phyloP scores from a whole-genome alignment of 2,797 vertebrate genomes.

The Caiman crocodilus region DNA sequence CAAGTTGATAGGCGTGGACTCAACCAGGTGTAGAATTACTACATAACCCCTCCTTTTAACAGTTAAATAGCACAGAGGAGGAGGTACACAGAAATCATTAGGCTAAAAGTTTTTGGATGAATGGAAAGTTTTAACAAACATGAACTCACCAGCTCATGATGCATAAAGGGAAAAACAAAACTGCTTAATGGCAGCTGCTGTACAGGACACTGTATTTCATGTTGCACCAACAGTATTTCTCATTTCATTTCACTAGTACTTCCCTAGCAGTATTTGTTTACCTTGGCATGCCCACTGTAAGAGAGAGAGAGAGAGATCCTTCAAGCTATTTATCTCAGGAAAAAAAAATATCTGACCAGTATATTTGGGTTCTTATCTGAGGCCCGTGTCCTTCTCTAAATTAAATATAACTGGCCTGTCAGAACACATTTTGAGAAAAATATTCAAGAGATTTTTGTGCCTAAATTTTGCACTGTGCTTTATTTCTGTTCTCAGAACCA shows the following conservation, averaged over 20 bases:
- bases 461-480: background rate
- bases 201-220: background rate
- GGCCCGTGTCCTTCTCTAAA: background rate
- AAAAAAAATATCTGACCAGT: background rate
- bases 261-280: background rate
- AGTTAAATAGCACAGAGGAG: slow-evolving; percentile 63
- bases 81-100: slow-evolving; percentile 57
- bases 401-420: background rate
- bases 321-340: background rate
- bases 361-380: fast-evolving
- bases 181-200: background rate
- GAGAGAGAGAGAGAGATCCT: too few species aligned
- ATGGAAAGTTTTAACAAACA: slow-evolving; percentile 36
- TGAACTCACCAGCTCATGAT: slow-evolving; percentile 6
- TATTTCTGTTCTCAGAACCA: background rate
- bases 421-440: background rate
- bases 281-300: background rate
- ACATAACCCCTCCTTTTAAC: slow-evolving; percentile 85
- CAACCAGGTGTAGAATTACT: slow-evolving; percentile 92
- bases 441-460: background rate
- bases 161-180: background rate
- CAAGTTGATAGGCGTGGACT: slow-evolving; percentile 86
- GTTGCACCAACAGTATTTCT: background rate
- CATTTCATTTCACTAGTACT: slow-evolving; percentile 30
- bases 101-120: slow-evolving; percentile 21